phyloP scores from a whole-genome alignment of 2,888 invertebrate genomes.

The Tachina lurida region DNA sequence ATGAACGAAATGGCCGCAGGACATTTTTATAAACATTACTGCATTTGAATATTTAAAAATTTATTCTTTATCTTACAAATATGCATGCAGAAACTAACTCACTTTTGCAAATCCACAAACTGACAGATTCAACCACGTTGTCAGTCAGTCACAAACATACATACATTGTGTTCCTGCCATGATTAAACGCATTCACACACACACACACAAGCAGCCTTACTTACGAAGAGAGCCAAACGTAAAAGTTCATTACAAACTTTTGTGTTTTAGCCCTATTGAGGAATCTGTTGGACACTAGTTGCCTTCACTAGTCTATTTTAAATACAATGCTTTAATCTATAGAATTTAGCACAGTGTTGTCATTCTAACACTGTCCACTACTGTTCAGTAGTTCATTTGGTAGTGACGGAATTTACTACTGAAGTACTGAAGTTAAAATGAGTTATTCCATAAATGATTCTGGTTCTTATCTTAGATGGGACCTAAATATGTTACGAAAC shows the following conservation, averaged over 20 bases:
- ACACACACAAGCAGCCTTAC: neutral
- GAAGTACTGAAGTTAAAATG: neutral
- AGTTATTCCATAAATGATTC: no score
- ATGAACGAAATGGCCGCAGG: conserved; percentile 78
- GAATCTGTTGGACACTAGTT: conserved; percentile 9
- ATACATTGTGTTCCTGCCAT: conserved; percentile 40
- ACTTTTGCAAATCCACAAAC: conserved; percentile 66
- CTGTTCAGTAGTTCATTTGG: neutral
- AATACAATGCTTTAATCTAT: neutral
- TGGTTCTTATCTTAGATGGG: no score
- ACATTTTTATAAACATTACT: conserved; percentile 76
- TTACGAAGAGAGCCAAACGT: no score
- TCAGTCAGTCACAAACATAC: conserved; percentile 66
- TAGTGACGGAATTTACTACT: neutral
- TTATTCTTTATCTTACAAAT: conserved; percentile 52
- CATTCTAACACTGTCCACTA: neutral
- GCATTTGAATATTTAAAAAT: conserved; percentile 69
- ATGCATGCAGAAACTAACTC: conserved; percentile 37
- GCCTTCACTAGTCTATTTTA: conserved; percentile 7
- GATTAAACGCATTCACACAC: conserved; percentile 37
- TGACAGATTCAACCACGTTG: conserved; percentile 69
- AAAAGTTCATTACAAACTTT: neutral
- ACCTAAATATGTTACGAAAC: no score
- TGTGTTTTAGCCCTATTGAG: neutral
- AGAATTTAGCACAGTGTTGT: neutral